Evolutionary conservation across 30 jellyfish, hydroid and myxozoan genomes (phyloP).

Genomic region (Clytia hemisphaerica): DNA sequence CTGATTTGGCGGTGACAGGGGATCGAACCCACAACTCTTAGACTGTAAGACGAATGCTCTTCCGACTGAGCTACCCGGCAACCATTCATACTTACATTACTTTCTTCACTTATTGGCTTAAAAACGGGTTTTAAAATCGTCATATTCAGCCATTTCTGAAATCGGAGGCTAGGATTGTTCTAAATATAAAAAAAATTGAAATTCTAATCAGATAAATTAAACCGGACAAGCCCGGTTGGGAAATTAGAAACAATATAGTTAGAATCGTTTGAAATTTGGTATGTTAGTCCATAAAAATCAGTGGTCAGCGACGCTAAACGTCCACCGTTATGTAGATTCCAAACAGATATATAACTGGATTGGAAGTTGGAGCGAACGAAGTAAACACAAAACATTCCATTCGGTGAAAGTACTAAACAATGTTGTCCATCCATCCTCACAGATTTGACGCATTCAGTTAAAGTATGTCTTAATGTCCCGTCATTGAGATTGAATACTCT

Average conservation of each 20-base stretch:
- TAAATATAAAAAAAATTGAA: too few species aligned
- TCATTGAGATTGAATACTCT: conserved; percentile 57
- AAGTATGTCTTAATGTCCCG: conserved; percentile 34
- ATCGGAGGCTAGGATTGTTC: too few species aligned
- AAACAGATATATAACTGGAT: conserved; percentile 48
- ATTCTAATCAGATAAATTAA: too few species aligned
- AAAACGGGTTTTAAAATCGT: too few species aligned
- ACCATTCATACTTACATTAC: too few species aligned
- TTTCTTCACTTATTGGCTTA: too few species aligned
- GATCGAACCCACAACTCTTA: too few species aligned
- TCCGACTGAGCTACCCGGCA: too few species aligned
- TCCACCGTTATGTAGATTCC: conserved; percentile 62
- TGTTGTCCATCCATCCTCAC: conserved; percentile 73
- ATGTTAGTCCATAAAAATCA: conserved; percentile 58
- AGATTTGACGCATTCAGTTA: conserved; percentile 65
- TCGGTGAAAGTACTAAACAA: conserved; percentile 48
- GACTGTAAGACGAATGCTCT: too few species aligned
- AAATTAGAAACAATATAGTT: conserved; percentile 41
- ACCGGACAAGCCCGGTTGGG: conserved; percentile 72
- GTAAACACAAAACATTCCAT: conserved; percentile 62
- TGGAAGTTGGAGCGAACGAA: conserved; percentile 60
- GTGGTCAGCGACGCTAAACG: conserved; percentile 64
- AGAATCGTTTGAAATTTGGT: conserved; percentile 49
- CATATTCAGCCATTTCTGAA: too few species aligned
- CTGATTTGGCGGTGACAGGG: too few species aligned